Conservation (phyloP, 1,140 invertebrate genomes). For the Apis dorsata region DNA sequence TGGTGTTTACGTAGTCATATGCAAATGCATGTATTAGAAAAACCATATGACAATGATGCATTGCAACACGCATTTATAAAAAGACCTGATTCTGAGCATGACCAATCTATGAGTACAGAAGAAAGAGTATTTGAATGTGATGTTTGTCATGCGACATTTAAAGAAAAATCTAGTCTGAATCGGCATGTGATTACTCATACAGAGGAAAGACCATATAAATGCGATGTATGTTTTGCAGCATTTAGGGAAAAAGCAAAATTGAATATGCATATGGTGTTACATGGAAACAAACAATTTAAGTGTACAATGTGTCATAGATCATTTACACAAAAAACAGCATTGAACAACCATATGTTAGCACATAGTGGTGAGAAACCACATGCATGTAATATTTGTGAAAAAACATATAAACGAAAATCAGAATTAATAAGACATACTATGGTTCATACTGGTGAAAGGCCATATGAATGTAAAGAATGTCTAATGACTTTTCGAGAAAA, state of each 20-base stretch:
- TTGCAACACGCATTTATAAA: constrained; percentile 68
- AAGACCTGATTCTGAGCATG: constrained; percentile 56
- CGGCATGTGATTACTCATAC: constrained; percentile 78
- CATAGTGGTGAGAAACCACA: constrained; percentile 81
- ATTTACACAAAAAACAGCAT: constrained; percentile 73
- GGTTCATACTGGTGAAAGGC: constrained; percentile 81
- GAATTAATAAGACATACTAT: constrained; percentile 80
- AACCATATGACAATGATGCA: constrained; percentile 83
- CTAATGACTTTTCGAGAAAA: constrained; percentile 80
- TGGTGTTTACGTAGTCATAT: constrained; percentile 85
- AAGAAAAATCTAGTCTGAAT: constrained; percentile 78
- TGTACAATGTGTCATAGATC: constrained; percentile 81
- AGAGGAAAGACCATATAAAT: constrained; percentile 79
- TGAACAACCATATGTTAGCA: constrained; percentile 76
- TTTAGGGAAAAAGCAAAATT: constrained; percentile 81
- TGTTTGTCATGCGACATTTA: constrained; percentile 81
- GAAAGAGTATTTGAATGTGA: constrained; percentile 77
- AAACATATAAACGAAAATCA: constrained; percentile 79
- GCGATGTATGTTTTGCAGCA: constrained; percentile 78
- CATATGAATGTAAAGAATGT: constrained; percentile 81
- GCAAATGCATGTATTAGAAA: constrained; percentile 84
- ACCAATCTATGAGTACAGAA: constrained; percentile 66
- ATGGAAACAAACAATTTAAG: constrained; percentile 86
- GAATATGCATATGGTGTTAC: constrained; percentile 85
- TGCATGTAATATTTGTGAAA: constrained; percentile 80